A percentile compares a stretch with the other conserved stretches of the same genome.
Evolutionary conservation across 1,140 invertebrate species (phyloP).

Genomic region (Atta texana): DNA sequence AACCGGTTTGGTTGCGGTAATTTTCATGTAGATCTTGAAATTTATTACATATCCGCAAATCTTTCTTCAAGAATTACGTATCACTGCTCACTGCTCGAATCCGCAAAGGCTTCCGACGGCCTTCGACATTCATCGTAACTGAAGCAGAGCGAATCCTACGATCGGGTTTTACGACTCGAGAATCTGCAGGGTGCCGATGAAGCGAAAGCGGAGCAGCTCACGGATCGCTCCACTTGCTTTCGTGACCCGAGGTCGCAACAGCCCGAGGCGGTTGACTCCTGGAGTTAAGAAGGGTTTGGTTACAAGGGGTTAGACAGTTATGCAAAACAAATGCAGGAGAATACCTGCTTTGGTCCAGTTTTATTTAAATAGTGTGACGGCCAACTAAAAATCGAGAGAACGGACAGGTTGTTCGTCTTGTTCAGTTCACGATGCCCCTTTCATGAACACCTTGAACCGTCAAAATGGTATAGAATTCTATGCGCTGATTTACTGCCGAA

Average conservation of each 20-base stretch:
- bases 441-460: slow-evolving; percentile 26
- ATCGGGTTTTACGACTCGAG: slow-evolving; percentile 68
- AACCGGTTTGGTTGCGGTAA: slow-evolving; percentile 9
- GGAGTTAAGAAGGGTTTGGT: slow-evolving; percentile 65
- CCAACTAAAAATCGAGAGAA: slow-evolving; percentile 36
- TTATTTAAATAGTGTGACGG: slow-evolving; percentile 42
- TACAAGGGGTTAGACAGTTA: slow-evolving; percentile 79
- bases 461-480: slow-evolving; percentile 45
- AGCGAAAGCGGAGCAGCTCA: slow-evolving; percentile 43
- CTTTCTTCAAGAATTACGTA: slow-evolving; percentile 40
- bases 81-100: slow-evolving; percentile 46
- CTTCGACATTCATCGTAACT: slow-evolving; percentile 78
- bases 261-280: background rate
- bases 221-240: slow-evolving; percentile 32
- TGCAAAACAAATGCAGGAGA: slow-evolving; percentile 79
- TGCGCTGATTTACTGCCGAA: slow-evolving; percentile 62
- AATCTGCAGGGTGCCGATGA: slow-evolving; percentile 67
- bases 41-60: slow-evolving; percentile 81
- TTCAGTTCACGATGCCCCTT: slow-evolving; percentile 19
- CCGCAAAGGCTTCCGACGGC: slow-evolving; percentile 75
- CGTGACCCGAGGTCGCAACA: background rate
- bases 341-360: slow-evolving; percentile 64
- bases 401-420: slow-evolving; percentile 55
- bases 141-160: slow-evolving; percentile 82
- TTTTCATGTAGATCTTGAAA: slow-evolving; percentile 50